Conservation (phyloP, 2,888 invertebrate genomes). For the Acleris literana region DNA sequence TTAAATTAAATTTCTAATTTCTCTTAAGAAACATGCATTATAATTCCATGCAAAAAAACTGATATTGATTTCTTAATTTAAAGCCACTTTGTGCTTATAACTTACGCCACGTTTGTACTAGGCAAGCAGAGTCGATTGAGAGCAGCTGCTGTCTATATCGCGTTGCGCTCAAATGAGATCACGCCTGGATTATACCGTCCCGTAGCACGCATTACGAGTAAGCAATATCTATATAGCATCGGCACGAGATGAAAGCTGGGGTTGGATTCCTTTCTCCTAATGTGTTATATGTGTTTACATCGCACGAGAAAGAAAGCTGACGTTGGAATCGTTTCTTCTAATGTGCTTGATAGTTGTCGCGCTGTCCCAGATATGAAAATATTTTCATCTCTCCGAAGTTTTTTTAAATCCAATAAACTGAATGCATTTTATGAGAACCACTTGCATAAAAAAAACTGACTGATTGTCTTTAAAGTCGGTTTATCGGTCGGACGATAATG, state of each 20-base stretch:
- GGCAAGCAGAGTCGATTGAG: slow-evolving; percentile 41
- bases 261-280: neutral
- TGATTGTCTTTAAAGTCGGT: no score
- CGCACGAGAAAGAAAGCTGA: neutral
- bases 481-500: no score
- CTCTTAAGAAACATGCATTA: no score
- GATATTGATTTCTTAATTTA: neutral
- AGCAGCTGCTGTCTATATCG: slow-evolving; percentile 49
- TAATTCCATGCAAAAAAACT: no score
- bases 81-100: neutral
- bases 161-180: slow-evolving; percentile 50
- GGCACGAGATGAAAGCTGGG: neutral
- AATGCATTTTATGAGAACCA: no score
- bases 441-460: no score
- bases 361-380: no score
- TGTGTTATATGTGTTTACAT: no score
- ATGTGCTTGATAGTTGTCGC: no score
- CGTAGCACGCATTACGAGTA: slow-evolving; percentile 22
- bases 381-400: no score
- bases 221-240: slow-evolving; percentile 20
- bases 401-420: no score
- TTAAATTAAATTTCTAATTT: no score
- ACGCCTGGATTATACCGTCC: slow-evolving; percentile 46
- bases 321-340: neutral
- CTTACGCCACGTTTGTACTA: slow-evolving; percentile 3